Evolutionary conservation across 1,140 invertebrate genomes (phyloP), one percentile per base, ranked within the genome.

Genomic region (Aphidius gifuensis): DNA sequence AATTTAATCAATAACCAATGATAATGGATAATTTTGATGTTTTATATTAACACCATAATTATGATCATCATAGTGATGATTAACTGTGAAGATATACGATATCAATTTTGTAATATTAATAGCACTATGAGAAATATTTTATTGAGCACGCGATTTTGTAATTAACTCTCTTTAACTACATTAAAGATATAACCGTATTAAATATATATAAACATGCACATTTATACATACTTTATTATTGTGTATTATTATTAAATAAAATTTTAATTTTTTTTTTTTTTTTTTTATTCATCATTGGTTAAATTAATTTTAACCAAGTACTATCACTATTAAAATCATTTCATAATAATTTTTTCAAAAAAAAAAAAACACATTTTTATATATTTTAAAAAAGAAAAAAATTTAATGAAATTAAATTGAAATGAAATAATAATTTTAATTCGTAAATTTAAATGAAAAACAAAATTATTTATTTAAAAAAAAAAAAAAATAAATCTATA

Each of bases 101-200:
- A 23, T 55, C 32, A 40, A 9, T 59, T 65, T 65, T 60, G 56
- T 62, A 59, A 62, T 56, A 62, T 54, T 40, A 43, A 43, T n/a
- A 39, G 40, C 40, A 58, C 42, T 38, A 46, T 64, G 40, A 58
- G 59, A 57, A 47, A 62, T 38, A 55, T 54, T 53, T 50, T 39
- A 9, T 46, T 44, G 50, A 50, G 61, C 63, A 64, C 63, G 63
- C 59, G 63, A 64, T 64, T 46, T 21, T 23, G 40, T 64, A 64
- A 61, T 64, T 64, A 59, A 61, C 59, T 50, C 43, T 56, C 11
- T 44, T 40, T 7, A n/a, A 43, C 39, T 21, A 21, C 16, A 16
- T 16, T 38, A 43, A 3, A 16, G 16, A 42, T 40, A 42, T 11
- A 55, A 42, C 40, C 43, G 2, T 40, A 40, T 42, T 6, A 16